Evolutionary conservation across 2,113 vertebrate genomes (phyloP), one percentile per base, ranked within the genome.

Genomic region (Rhombomys opimus): DNA sequence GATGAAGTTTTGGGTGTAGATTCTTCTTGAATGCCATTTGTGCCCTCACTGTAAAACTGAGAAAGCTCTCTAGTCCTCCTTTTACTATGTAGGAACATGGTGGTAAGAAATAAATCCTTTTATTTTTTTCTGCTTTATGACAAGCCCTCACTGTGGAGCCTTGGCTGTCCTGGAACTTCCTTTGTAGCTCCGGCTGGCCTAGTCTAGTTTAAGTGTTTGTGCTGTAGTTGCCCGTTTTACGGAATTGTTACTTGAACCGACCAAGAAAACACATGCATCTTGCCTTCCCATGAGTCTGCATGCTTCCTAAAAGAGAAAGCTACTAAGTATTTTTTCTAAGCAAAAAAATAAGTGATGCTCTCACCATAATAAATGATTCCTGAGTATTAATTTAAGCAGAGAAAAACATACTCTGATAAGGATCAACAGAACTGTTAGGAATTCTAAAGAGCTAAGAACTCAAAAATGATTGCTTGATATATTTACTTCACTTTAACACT

Each of bases 401-500:
- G 17, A 86, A 91, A 95, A 67, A 5, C 76, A 46, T 52, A 52
- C 13, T n/a, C 17, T 90, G 4, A 63, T 82, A 2, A 87, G 22
- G 90, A 70, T 85, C 10, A 78, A 88, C 10, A 80, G 2, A 90
- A 92, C 54, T 77, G 85, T 32, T 86, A 72, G 59, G 8, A 92
- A 81, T 96, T 57, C 18, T 77, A 89, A 91, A 73, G 1, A 63
- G 72, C 25, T 50, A 90, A 88, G 17, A 30, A 25, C 41, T 68
- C 35, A 72, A 90, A 93, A 95, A 57, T 75, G 46, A 78, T 84
- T 78, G 7, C 25, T 52, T 89, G 35, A 78, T 70, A 54, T 89
- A 72, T 77, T 96, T 85, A 65, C 54, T 68, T 78, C 82, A 6
- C 84, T 46, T 88, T 14, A 93, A 94, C 92, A 89, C 72, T 73